Evolutionary conservation across 1,140 invertebrate genomes (phyloP), one percentile per base, ranked within the genome.

Genomic region (Mizuhopecten yessoensis): DNA sequence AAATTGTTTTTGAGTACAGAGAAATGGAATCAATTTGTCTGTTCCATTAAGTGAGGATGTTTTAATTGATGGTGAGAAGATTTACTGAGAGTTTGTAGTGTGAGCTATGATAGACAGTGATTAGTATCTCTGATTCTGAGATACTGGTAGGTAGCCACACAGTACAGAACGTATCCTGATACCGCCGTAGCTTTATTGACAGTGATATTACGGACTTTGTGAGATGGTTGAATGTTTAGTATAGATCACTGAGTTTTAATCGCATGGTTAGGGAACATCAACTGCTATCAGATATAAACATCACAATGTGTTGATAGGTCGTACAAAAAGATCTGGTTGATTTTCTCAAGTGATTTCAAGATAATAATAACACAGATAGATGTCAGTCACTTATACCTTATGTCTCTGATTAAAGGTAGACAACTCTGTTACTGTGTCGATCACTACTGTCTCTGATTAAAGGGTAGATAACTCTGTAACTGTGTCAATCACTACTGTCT

Each of bases 71-170:
- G 20, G 45, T 49, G 45, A 23, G 45, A 2, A 75, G n/a, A 11
- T n/a, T 29, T 75, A 29, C n/a, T 75, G 57, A 75, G 57, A 75
- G 57, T 75, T 75, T 75, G 57, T 75, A 29, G 57, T 45, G 42
- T 20, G 42, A 45, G 42, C 17, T 75, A 75, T 29, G n/a, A 75
- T 75, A 75, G 29, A n/a, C 20, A n/a, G 3, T n/a, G 57, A 75
- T 75, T 29, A 29, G 2, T 2, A 75, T 75, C 57, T n/a, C 17
- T 45, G 42, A 45, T 45, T n/a, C n/a, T 13, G 23, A 75, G 57
- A 75, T 75, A 29, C 23, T 75, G 1, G 57, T 5, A 39, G 5
- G n/a, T 75, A n/a, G 23, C n/a, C 23, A 23, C 11, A 49, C 45
- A 49, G 45, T 10, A 49, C 45, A 9, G 13, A 49, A 49, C 10